These are phyloP conservation scores for Hypsibius dujardini DNA, from an alignment of 1,140 invertebrate species.

Conservation along the genomic window DNA sequence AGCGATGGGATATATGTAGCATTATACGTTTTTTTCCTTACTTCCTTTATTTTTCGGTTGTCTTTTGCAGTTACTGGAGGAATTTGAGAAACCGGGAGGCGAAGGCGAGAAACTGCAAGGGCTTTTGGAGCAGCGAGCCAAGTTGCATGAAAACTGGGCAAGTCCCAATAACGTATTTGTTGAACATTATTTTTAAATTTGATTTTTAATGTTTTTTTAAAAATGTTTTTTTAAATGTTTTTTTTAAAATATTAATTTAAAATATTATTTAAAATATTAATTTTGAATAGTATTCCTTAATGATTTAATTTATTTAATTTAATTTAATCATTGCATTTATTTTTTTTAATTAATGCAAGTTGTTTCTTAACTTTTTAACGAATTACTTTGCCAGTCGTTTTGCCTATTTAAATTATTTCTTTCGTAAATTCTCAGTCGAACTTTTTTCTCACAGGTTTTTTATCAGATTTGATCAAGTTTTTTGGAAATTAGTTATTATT, in stretches of 20 bases:
- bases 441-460: too few relatives aligned
- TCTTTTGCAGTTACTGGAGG: conserved; percentile 32
- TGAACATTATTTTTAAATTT: too few relatives aligned
- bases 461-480: too few relatives aligned
- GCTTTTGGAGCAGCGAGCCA: conserved; percentile 43
- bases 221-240: conserved; percentile 16
- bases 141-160: conserved; percentile 49
- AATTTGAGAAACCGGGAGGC: conserved; percentile 44
- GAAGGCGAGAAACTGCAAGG: conserved; percentile 48
- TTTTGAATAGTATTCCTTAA: conserved; percentile 9
- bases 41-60: too few relatives aligned
- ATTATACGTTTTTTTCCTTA: conserved; percentile 1
- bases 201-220: neutral
- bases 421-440: too few relatives aligned
- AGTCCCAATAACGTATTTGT: too few relatives aligned
- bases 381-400: too few relatives aligned
- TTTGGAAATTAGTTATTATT: too few relatives aligned
- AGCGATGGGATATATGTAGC: too few relatives aligned
- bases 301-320: neutral
- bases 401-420: too few relatives aligned
- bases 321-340: neutral
- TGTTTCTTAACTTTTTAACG: too few relatives aligned
- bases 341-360: conserved; percentile 15
- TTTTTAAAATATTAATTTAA: neutral
- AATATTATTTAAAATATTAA: neutral